These are phyloP conservation scores for Hetaerina americana DNA, from an alignment of 1,140 invertebrate genomes.

Conservation along the genomic window DNA sequence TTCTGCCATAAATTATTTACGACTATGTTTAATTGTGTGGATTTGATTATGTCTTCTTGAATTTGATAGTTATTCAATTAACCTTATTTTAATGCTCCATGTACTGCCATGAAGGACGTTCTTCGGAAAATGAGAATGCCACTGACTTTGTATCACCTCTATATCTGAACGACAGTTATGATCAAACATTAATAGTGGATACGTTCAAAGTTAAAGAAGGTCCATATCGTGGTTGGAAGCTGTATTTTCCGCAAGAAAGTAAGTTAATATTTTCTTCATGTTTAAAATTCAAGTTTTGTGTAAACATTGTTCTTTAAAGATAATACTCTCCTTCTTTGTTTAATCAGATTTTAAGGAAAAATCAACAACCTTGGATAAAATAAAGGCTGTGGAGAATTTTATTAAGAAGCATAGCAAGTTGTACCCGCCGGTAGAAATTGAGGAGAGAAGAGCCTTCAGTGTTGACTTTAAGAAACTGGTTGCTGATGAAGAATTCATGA, in stretches of 20 bases:
- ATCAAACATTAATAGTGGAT: neutral
- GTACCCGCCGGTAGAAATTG: slow-evolving; percentile 43
- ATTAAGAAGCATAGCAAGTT: slow-evolving; percentile 35
- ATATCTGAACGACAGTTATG: neutral
- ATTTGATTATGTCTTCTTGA: too few relatives aligned
- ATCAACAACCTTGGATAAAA: slow-evolving; percentile 32
- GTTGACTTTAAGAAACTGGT: slow-evolving; percentile 48
- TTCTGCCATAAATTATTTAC: too few relatives aligned
- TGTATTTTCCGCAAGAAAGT: slow-evolving; percentile 56
- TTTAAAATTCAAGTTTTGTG: slow-evolving; percentile 2
- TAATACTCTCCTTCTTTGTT: slow-evolving; percentile 2
- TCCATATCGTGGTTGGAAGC: slow-evolving; percentile 47
- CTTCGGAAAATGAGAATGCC: too few relatives aligned
- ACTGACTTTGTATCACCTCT: neutral
- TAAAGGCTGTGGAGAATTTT: slow-evolving; percentile 38
- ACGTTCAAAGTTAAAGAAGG: slow-evolving; percentile 6
- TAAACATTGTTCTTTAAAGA: neutral
- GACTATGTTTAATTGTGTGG: too few relatives aligned
- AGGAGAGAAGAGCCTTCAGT: slow-evolving; percentile 43
- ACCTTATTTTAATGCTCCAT: neutral
- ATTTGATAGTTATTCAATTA: neutral
- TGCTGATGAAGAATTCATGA: slow-evolving; percentile 42
- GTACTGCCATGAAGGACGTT: neutral
- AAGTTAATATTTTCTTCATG: slow-evolving; percentile 8
- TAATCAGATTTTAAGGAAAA: slow-evolving; percentile 36